These are phyloP conservation scores for Ageneiosus marmoratus DNA, from an alignment of 2,113 vertebrate species.

Conservation along the genomic window DNA sequence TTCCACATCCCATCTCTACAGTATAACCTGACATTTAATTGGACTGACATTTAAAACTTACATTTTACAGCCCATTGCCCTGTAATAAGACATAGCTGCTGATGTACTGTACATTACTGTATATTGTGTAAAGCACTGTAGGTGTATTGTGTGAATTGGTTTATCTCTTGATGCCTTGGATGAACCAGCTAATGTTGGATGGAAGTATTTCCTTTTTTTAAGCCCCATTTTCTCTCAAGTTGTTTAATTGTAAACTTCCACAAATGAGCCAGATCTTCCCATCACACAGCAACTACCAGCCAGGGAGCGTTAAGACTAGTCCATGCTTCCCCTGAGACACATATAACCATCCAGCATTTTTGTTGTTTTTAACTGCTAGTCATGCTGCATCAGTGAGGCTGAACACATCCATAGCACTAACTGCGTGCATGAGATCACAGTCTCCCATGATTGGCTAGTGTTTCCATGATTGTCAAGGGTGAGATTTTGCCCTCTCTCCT, in stretches of 20 bases:
- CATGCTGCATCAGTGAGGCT: background rate
- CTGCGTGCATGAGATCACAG: background rate
- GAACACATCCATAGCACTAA: background rate
- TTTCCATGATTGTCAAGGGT: background rate
- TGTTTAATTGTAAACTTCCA: background rate
- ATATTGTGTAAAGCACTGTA: background rate
- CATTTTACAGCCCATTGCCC: constrained; percentile 2
- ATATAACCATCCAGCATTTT: background rate
- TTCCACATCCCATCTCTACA: background rate
- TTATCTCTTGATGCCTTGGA: background rate
- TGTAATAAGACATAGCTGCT: background rate
- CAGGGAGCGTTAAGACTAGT: background rate
- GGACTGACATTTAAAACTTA: constrained; percentile 20
- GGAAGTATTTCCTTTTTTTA: background rate
- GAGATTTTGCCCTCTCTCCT: background rate
- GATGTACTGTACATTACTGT: background rate
- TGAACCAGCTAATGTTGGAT: background rate
- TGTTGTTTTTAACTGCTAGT: background rate
- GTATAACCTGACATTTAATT: constrained; percentile 10
- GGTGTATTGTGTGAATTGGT: background rate
- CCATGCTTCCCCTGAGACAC: background rate
- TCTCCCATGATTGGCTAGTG: background rate
- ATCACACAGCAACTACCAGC: background rate
- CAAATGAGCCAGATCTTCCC: background rate
- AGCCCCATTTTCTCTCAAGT: background rate